Conservation (phyloP, 2,113 vertebrate genomes). For the Syngnathus typhle region DNA sequence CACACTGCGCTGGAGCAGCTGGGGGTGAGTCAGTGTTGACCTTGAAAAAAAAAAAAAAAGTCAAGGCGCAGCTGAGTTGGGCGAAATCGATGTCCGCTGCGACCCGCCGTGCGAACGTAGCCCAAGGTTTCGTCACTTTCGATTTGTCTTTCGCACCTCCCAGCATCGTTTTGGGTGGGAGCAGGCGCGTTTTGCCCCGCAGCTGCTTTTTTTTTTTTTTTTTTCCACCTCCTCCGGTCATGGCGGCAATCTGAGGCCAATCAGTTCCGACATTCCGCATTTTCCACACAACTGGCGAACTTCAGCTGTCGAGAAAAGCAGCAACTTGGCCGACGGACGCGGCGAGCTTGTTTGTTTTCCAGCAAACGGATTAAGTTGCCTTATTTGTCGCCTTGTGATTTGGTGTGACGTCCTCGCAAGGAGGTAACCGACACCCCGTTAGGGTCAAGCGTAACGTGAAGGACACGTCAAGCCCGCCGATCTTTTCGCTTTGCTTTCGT, state of each 20-base stretch:
- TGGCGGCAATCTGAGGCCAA: not conserved
- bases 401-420: no score
- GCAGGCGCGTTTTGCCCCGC: not conserved
- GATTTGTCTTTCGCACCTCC: not conserved
- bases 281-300: not conserved
- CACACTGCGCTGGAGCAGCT: conserved; percentile 78
- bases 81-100: no score
- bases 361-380: not conserved
- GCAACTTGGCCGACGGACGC: not conserved
- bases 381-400: not conserved
- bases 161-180: not conserved
- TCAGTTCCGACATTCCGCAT: not conserved
- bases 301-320: not conserved
- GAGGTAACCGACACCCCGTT: no score
- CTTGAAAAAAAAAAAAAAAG: not conserved
- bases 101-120: not conserved
- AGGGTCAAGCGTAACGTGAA: not conserved
- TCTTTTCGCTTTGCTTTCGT: not conserved
- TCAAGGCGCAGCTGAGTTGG: not conserved
- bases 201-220: not conserved
- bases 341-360: not conserved
- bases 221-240: accelerated
- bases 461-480: not conserved
- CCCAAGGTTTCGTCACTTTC: not conserved
- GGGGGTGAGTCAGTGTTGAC: conserved; percentile 69